phyloP scores from a whole-genome alignment of 2,888 invertebrate genomes.

The Nasonia oneida region DNA sequence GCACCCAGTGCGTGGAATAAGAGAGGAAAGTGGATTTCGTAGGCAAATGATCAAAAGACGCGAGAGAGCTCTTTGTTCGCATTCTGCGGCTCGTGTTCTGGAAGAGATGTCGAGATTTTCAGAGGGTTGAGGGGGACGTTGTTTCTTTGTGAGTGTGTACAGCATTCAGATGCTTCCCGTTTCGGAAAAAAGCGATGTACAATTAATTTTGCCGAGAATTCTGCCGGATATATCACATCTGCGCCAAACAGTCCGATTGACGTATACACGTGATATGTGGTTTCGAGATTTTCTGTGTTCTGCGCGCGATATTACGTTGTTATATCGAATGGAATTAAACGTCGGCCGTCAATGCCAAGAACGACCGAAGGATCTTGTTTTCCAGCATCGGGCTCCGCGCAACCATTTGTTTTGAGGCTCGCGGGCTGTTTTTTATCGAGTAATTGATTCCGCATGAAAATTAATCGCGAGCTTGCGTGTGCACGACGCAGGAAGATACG shows the following conservation, averaged over 20 bases:
- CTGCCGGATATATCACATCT: background rate
- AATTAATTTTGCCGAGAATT: background rate
- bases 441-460: slow-evolving; percentile 62
- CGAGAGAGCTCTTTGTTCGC: background rate
- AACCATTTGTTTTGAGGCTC: slow-evolving; percentile 57
- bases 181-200: background rate
- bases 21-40: slow-evolving; percentile 43
- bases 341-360: too few species aligned
- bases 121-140: background rate
- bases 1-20: slow-evolving; percentile 1
- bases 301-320: too few species aligned
- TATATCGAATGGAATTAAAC: too few species aligned
- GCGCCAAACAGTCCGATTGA: background rate
- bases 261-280: background rate
- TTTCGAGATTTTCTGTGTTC: too few species aligned
- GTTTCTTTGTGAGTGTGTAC: background rate
- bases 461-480: slow-evolving; percentile 39
- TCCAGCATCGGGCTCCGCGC: background rate
- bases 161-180: background rate
- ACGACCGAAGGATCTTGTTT: slow-evolving; percentile 39
- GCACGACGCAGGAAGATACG: background rate
- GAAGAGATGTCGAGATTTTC: background rate
- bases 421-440: slow-evolving; percentile 52
- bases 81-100: background rate
- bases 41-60: slow-evolving; percentile 31